A percentile compares a stretch with the other conserved stretches of the same genome.
These are phyloP conservation scores for Melinopterus prodromus DNA, from an alignment of 2,888 invertebrate species.

Conservation along the genomic window DNA sequence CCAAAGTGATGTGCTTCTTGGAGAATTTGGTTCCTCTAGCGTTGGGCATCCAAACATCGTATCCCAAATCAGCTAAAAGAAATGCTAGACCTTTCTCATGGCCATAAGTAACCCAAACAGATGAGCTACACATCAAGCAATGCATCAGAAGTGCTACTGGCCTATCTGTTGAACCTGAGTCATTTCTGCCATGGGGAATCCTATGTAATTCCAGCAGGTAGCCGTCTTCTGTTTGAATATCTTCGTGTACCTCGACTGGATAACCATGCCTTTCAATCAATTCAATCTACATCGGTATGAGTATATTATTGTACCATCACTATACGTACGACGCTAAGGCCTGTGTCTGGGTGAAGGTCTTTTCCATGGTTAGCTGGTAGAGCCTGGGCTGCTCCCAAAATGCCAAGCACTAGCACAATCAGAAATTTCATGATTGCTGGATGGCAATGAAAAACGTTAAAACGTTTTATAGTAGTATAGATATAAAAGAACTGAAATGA, in stretches of 20 bases:
- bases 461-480: not conserved
- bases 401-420: not conserved
- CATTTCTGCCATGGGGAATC: conserved; percentile 65
- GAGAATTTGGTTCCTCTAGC: conserved; percentile 77
- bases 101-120: conserved; percentile 78
- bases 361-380: not conserved
- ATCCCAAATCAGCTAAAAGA: conserved; percentile 72
- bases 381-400: conserved; percentile 6
- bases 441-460: not conserved
- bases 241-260: conserved; percentile 67
- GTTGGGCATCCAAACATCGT: conserved; percentile 85
- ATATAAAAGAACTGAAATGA: not conserved
- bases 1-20: conserved; percentile 63
- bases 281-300: conserved; percentile 22
- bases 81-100: conserved; percentile 68
- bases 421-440: not conserved
- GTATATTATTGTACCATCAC: not conserved
- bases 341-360: conserved; percentile 18
- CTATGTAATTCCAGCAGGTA: conserved; percentile 82
- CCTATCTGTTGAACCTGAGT: conserved; percentile 42
- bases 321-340: conserved; percentile 16
- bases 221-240: conserved; percentile 74
- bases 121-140: conserved; percentile 76
- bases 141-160: conserved; percentile 72
- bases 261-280: conserved; percentile 62